Conservation (phyloP, 2,797 vertebrate species). For the Urophycis tenuis region DNA sequence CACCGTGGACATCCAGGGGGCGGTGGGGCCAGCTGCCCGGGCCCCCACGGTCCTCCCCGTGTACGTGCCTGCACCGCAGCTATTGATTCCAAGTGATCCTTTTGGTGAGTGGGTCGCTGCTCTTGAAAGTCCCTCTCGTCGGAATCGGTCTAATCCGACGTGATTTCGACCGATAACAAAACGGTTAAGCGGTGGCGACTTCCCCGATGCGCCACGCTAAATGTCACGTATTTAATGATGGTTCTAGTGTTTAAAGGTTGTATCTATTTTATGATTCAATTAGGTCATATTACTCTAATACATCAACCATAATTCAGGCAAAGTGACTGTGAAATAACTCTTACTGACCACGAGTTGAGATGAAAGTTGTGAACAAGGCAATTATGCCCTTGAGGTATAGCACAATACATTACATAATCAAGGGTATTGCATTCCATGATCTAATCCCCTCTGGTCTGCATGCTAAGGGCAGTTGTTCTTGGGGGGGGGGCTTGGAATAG, state of each 20-base stretch:
- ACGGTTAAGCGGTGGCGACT: neutral
- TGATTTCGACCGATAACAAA: neutral
- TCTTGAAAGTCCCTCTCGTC: neutral
- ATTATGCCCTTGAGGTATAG: slow-evolving; percentile 37
- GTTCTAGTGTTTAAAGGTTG: neutral
- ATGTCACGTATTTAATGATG: neutral
- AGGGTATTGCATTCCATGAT: slow-evolving; percentile 50
- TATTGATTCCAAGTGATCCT: neutral
- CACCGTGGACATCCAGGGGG: neutral
- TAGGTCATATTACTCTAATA: neutral
- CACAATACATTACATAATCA: slow-evolving; percentile 56
- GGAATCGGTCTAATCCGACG: neutral
- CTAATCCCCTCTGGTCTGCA: slow-evolving; percentile 38
- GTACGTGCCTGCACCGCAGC: neutral
- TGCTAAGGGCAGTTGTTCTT: slow-evolving; percentile 25
- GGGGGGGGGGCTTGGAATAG: slow-evolving; percentile 36
- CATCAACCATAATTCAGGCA: neutral
- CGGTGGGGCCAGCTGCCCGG: neutral
- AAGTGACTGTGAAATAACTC: slow-evolving; percentile 3
- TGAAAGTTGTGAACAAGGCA: slow-evolving; percentile 39
- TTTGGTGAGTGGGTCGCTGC: neutral
- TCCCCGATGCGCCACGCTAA: neutral
- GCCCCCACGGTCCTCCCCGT: neutral
- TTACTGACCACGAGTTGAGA: neutral
- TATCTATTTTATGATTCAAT: neutral